phyloP scores from a whole-genome alignment of 2,888 invertebrate species.

The Perithous albicinctus region DNA sequence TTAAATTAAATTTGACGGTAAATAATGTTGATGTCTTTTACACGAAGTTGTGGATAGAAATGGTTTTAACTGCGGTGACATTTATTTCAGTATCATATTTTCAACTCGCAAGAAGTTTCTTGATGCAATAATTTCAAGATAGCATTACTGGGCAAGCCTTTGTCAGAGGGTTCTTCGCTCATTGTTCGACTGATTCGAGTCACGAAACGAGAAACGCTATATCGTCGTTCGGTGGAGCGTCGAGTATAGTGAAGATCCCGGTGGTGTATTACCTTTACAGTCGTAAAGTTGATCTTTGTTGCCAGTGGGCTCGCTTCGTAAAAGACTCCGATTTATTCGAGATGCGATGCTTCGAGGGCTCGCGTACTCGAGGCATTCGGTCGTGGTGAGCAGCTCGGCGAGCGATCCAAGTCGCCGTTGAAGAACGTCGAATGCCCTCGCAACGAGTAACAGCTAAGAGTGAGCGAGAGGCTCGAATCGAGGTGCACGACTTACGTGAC shows the following conservation, averaged over 20 bases:
- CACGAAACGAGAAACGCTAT: slow-evolving; percentile 28
- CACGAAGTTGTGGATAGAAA: too few species aligned
- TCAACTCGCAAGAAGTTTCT: too few species aligned
- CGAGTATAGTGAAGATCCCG: background rate
- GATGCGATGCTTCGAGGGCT: slow-evolving; percentile 1
- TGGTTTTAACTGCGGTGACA: too few species aligned
- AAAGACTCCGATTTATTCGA: slow-evolving; percentile 55
- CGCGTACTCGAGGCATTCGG: slow-evolving; percentile 1
- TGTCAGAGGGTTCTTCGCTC: background rate
- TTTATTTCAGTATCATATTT: too few species aligned
- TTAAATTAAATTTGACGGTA: too few species aligned
- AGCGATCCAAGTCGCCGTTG: slow-evolving; percentile 19
- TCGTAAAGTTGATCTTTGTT: slow-evolving; percentile 32
- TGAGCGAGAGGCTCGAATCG: slow-evolving; percentile 40
- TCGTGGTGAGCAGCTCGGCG: background rate
- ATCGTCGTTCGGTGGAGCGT: background rate
- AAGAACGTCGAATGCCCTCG: slow-evolving; percentile 5
- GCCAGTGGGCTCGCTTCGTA: background rate
- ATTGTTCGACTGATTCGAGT: slow-evolving; percentile 32
- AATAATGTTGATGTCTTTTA: too few species aligned
- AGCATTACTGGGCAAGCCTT: background rate
- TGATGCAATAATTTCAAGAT: slow-evolving; percentile 1
- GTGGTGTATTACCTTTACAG: background rate
- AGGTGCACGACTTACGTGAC: slow-evolving; percentile 51
- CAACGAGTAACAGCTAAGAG: background rate